Evolutionary conservation across 2,888 invertebrate genomes (phyloP).

Genomic region (Lymantria dispar): DNA sequence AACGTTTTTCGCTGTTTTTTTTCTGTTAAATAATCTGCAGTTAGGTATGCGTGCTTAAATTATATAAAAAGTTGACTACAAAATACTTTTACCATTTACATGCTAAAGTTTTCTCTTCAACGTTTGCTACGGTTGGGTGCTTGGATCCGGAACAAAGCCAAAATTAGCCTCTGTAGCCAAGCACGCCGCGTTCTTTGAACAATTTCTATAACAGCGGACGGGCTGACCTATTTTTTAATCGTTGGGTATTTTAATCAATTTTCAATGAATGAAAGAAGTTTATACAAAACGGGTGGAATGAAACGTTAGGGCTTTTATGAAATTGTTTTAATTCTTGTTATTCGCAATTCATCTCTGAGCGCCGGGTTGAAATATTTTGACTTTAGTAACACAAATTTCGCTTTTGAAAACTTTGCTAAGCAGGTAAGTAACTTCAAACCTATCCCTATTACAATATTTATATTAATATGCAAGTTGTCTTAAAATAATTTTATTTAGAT

Average conservation of each 20-base stretch:
- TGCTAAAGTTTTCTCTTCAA: background rate
- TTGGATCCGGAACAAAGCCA: conserved; percentile 40
- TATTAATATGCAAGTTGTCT: too few relatives aligned
- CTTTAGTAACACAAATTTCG: conserved; percentile 22
- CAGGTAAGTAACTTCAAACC: too few relatives aligned
- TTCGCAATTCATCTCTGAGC: conserved; percentile 32
- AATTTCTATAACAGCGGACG: conserved; percentile 27
- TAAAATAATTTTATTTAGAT: too few relatives aligned
- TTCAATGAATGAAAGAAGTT: conserved; percentile 31
- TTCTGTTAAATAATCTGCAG: too few relatives aligned
- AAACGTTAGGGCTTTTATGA: conserved; percentile 21
- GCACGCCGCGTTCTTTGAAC: conserved; percentile 33
- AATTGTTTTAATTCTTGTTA: conserved; percentile 34
- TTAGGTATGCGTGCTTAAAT: too few relatives aligned
- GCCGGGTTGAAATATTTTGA: conserved; percentile 18
- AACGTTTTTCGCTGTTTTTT: too few relatives aligned
- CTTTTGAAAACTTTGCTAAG: conserved; percentile 1
- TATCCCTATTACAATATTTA: too few relatives aligned
- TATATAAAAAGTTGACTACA: too few relatives aligned
- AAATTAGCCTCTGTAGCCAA: conserved; percentile 41
- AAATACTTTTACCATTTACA: background rate
- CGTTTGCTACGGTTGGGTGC: conserved; percentile 27
- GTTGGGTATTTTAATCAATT: conserved; percentile 38
- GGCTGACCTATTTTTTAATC: conserved; percentile 41
- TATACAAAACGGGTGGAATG: conserved; percentile 17